Base-by-base conservation (phyloP, 64 coral and sea anemone genomes). In the Pocillopora damicornis region DNA sequence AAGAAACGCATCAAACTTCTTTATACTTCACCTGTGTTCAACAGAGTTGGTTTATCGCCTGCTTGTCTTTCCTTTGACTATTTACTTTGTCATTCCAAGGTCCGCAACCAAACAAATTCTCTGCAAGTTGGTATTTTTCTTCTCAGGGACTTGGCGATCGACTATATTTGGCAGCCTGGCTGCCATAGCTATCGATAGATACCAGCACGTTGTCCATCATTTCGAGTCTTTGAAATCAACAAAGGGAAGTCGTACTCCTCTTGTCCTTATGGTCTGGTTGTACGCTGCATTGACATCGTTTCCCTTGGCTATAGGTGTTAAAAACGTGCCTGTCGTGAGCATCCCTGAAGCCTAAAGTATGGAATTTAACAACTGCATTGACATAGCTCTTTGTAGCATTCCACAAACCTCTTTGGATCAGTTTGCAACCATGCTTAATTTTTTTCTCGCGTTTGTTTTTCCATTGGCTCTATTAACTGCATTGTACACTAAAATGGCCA, bases 21-120 rank as follows among this genome's bases (percentile, higher is more conserved):
- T 91, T 25, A 91, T 91, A 23, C 76, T 75, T 15, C 89, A 91
- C 15, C n/a, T 91, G 61, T 75, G 59, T 10, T 26, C 61, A 18
- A 66, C 69, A 9, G 89, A 91, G 58, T 37, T 86, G 57, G 38
- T 87, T 22, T 77, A 26, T 34, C 74, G 89, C 66, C 37, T 91
- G 66, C 35, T 71, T n/a, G 23, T 79, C 15, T 13, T 60, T 7
- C 81, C 81, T 51, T 23, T 87, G 16, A 38, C 79, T 23, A n/a
- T 78, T 5, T 34, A 76, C 30, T 63, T 77, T 35, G 35, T 58
- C 13, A 15, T 76, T 73, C 82, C 89, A 13, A 11, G 18, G 17
- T 23, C 66, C 34, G 42, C 1, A 23, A 14, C 37, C 17, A 82
- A 64, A 13, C 15, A 17, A 13, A 15, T 65, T 18, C 60, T 34